Base-by-base conservation (phyloP, 2,113 vertebrate species). In the Mormoops blainvillei region DNA sequence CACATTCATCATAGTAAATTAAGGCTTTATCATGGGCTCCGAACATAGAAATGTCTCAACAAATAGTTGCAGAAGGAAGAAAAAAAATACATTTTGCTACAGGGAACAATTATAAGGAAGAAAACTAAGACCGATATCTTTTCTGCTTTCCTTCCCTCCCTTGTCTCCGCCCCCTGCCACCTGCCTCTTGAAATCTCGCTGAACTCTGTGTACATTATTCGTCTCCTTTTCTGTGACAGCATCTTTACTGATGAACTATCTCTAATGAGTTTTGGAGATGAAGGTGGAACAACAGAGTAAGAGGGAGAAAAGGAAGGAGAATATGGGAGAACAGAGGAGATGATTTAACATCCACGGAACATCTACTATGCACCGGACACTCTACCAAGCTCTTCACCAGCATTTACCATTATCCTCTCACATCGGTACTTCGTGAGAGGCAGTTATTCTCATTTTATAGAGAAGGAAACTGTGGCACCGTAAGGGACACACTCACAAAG, bases 1-100 rank as follows among this genome's bases (percentile, higher is more conserved):
- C 26, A 77, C 50, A 90, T 71, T 73, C 68, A 70, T n/a, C 28
- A 43, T 14, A 85, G 61, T 61, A 81, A 88, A 65, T 65, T 70
- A 94, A 86, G 6, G 54, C n/a, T 91, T 91, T 61, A 63, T 68
- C 45, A 61, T 18, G 82, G 20, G 6, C 48, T 77, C 16, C 73
- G 78, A 89, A 45, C 24, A 61, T 33, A 38, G 33, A 71, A 88
- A 1, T 78, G 15, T 31, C 6, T 77, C 77, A 86, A 9, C 77
- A 88, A 43, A 80, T 78, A 65, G 82, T 41, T 81, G 48, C 65
- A 7, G 50, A 48, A 84, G 33, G 20, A 48, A 80, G 33, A 43
- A 48, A 76, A 90, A 54, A 43, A n/a, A n/a, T 18, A 14, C 31
- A n/a, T 74, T 81, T 93, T 76, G 20, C 58, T 77, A 14, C 20